Evolutionary conservation across 2,797 vertebrate genomes (phyloP).

Genomic region (Platyrinchus mystaceus): DNA sequence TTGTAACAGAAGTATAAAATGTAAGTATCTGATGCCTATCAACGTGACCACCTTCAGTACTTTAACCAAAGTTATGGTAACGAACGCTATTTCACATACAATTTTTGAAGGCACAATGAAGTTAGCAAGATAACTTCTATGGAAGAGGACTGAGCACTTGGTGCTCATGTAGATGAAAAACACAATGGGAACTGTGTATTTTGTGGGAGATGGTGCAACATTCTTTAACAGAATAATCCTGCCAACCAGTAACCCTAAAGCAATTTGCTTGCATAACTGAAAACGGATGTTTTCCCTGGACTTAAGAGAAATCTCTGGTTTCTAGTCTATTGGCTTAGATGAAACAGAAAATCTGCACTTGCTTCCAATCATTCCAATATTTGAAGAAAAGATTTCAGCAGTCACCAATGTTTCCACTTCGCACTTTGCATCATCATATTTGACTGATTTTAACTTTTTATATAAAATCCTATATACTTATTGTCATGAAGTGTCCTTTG

Average conservation of each 20-base stretch:
- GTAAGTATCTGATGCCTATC: background rate
- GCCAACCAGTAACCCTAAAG: background rate
- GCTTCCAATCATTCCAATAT: background rate
- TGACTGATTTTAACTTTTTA: background rate
- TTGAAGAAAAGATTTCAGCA: background rate
- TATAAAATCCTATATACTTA: background rate
- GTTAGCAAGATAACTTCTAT: background rate
- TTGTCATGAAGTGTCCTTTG: background rate
- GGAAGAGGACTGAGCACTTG: fast-evolving
- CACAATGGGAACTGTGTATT: background rate
- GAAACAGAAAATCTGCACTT: background rate
- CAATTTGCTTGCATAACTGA: conserved; percentile 3
- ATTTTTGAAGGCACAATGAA: background rate
- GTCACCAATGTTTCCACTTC: background rate
- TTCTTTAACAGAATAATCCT: background rate
- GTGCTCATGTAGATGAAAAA: background rate
- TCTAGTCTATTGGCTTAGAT: background rate
- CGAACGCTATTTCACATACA: background rate
- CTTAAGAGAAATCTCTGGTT: background rate
- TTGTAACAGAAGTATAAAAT: background rate
- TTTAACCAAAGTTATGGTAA: background rate
- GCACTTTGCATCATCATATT: background rate
- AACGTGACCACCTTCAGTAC: background rate
- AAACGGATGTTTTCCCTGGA: background rate
- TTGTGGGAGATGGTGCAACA: background rate